phyloP scores from a whole-genome alignment of 1,140 invertebrate species.

The Melanaphis sacchari region DNA sequence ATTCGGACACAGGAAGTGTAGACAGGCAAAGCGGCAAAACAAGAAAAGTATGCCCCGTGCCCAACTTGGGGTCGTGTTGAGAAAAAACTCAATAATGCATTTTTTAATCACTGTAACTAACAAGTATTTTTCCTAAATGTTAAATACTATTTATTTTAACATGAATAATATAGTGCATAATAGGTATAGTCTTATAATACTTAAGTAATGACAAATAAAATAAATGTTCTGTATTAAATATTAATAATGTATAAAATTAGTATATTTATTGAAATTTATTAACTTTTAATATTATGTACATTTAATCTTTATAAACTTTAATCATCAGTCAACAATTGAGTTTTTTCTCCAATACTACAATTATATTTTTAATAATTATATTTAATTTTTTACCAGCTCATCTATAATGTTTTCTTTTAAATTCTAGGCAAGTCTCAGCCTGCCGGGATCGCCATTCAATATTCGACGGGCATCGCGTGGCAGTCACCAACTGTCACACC shows the following conservation, averaged over 20 bases:
- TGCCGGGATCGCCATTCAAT: constrained; percentile 96
- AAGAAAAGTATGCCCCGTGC: constrained; percentile 83
- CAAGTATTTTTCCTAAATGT: neutral
- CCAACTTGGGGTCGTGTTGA: neutral
- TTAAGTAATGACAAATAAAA: no score
- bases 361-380: no score
- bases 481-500: constrained; percentile 89
- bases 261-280: neutral
- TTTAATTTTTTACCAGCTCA: neutral
- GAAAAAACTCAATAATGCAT: neutral
- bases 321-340: neutral
- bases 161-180: neutral
- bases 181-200: no score
- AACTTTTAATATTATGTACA: neutral
- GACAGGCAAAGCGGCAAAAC: constrained; percentile 66
- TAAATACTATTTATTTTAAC: neutral
- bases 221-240: no score
- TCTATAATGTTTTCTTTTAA: neutral
- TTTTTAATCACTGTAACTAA: neutral
- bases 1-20: constrained; percentile 66
- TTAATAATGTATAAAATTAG: neutral
- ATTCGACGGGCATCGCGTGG: constrained; percentile 85
- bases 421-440: constrained; percentile 86
- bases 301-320: neutral
- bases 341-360: neutral